Percentiles rank a stretch among this genome's conserved stretches.
phyloP scores from a whole-genome alignment of 2,797 vertebrate species.

The Anolis apletophallus region DNA sequence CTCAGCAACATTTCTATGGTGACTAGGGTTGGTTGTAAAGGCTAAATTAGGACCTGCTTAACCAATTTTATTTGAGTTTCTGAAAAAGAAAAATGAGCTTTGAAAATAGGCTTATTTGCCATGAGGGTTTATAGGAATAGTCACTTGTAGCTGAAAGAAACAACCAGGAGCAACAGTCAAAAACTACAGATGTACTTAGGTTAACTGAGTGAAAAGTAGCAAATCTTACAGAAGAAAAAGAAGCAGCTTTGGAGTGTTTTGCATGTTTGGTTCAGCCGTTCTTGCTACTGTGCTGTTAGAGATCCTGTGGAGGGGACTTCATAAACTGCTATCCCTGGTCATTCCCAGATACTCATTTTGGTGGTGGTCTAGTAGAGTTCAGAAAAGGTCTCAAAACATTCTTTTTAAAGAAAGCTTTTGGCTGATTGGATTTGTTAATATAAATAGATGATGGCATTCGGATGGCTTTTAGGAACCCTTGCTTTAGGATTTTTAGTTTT shows the following conservation, averaged over 20 bases:
- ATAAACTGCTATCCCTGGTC: not conserved
- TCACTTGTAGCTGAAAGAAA: conserved; percentile 11
- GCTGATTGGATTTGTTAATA: too few relatives aligned
- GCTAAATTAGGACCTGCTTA: conserved; percentile 18
- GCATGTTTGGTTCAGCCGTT: not conserved
- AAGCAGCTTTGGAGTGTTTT: not conserved
- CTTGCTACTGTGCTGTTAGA: not conserved
- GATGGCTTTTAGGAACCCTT: too few relatives aligned
- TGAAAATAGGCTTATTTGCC: conserved; percentile 12
- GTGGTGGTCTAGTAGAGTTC: too few relatives aligned
- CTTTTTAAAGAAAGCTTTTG: too few relatives aligned
- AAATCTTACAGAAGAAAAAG: not conserved
- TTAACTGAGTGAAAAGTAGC: conserved; percentile 9
- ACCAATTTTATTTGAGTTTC: conserved; percentile 18
- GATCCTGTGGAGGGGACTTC: not conserved
- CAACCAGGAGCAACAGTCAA: not conserved
- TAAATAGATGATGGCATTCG: too few relatives aligned
- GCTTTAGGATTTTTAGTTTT: too few relatives aligned
- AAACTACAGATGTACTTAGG: not conserved
- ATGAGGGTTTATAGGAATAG: not conserved
- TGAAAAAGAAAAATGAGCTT: not conserved
- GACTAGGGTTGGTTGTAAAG: conserved; percentile 21
- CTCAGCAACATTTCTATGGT: conserved; percentile 30
- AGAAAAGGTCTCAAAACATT: too few relatives aligned
- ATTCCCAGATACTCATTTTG: not conserved